phyloP scores from a whole-genome alignment of 2,888 invertebrate species.

The Kryphioiulus occultus region DNA sequence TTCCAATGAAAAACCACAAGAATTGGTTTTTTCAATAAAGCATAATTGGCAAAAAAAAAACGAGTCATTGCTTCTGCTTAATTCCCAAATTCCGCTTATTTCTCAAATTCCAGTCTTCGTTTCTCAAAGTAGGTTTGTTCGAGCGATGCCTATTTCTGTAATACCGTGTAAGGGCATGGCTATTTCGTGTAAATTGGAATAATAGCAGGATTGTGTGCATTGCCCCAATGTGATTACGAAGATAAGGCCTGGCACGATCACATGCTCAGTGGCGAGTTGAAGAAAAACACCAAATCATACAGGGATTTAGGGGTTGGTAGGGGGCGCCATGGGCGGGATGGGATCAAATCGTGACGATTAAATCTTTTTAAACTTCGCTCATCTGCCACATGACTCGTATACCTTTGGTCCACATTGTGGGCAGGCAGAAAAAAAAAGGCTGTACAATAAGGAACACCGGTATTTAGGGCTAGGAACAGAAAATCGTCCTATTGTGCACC shows the following conservation, averaged over 20 bases:
- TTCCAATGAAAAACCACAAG: too few species aligned
- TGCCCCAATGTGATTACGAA: not conserved
- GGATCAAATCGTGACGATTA: slow-evolving; percentile 35
- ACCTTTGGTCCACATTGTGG: not conserved
- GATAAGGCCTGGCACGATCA: not conserved
- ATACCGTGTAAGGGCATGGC: not conserved
- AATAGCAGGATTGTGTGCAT: slow-evolving; percentile 12
- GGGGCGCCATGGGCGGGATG: not conserved
- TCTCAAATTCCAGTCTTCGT: too few species aligned
- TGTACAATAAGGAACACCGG: slow-evolving; percentile 1
- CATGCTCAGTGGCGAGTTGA: too few species aligned
- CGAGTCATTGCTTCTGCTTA: too few species aligned
- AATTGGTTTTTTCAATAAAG: too few species aligned
- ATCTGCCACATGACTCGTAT: slow-evolving; percentile 25
- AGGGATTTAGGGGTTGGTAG: not conserved
- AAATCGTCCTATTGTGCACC: not conserved
- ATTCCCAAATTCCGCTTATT: too few species aligned
- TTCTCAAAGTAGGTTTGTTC: too few species aligned
- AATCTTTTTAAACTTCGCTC: slow-evolving; percentile 25
- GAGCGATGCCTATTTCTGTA: not conserved
- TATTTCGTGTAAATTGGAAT: not conserved
- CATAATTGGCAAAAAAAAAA: too few species aligned
- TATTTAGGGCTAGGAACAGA: not conserved
- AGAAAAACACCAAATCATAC: not conserved
- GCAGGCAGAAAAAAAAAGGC: not conserved